A percentile compares a stretch with the other conserved stretches of the same genome.
These are phyloP conservation scores for Cydia strobilella DNA, from an alignment of 1,140 invertebrate species.

Conservation along the genomic window DNA sequence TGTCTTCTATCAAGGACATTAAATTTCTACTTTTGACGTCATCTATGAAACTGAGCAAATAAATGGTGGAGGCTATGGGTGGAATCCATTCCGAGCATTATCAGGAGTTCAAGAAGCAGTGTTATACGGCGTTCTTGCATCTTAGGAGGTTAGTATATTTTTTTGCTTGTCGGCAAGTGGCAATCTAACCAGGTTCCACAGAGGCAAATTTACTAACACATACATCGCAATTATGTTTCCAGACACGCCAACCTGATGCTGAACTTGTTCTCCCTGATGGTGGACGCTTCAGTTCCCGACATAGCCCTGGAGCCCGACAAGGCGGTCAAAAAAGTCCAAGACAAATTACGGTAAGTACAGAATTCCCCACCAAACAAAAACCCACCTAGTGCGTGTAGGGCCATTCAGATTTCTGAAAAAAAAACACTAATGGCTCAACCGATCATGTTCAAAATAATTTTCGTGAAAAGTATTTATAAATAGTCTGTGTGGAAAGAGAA, in stretches of 20 bases:
- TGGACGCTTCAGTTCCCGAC: slow-evolving; percentile 98
- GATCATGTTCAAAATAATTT: too few relatives aligned
- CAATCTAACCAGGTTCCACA: too few relatives aligned
- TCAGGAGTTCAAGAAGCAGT: slow-evolving; percentile 96
- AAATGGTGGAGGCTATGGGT: slow-evolving; percentile 99
- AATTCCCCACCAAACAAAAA: too few relatives aligned
- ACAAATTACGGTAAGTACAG: slow-evolving; percentile 87
- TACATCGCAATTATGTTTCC: slow-evolving; percentile 42
- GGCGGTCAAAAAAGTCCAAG: slow-evolving; percentile 98
- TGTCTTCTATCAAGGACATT: too few relatives aligned
- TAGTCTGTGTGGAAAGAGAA: too few relatives aligned
- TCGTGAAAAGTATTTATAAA: too few relatives aligned
- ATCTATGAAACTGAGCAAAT: slow-evolving; percentile 99
- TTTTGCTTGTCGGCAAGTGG: too few relatives aligned
- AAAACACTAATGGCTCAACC: too few relatives aligned
- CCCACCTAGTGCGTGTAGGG: too few relatives aligned
- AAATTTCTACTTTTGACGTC: too few relatives aligned
- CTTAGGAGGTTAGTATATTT: slow-evolving; percentile 84
- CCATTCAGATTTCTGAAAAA: too few relatives aligned
- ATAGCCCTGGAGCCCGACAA: slow-evolving; percentile 99
- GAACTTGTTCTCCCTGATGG: slow-evolving; percentile 99
- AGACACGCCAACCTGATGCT: slow-evolving; percentile 98
- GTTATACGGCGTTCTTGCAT: slow-evolving; percentile 98
- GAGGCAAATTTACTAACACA: not conserved
- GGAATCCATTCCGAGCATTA: slow-evolving; percentile 96